Percentiles rank a stretch among this genome's conserved stretches.
Conservation (phyloP, 1,140 invertebrate species). For the Dendroctonus ponderosae region DNA sequence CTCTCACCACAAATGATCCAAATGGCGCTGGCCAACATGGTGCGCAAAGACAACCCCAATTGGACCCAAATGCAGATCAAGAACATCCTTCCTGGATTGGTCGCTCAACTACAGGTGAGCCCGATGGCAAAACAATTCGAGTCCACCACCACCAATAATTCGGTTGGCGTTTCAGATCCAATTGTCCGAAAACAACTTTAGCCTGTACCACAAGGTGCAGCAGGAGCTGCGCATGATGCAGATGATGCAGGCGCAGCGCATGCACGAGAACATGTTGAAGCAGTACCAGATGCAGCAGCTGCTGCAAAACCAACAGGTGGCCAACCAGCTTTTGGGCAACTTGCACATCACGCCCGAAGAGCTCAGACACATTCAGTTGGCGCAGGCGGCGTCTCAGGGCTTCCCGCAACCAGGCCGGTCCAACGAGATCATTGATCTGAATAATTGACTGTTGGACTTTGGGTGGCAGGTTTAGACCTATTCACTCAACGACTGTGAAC, state of each 20-base stretch:
- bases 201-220: conserved; percentile 34
- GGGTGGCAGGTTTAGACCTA: background rate
- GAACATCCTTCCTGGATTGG: conserved; percentile 41
- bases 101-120: conserved; percentile 38
- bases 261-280: conserved; percentile 42
- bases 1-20: conserved; percentile 35
- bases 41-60: conserved; percentile 44
- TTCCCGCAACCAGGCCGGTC: background rate
- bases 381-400: conserved; percentile 1
- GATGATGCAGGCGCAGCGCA: conserved; percentile 31
- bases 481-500: background rate
- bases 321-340: conserved; percentile 32
- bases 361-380: conserved; percentile 10
- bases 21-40: conserved; percentile 41
- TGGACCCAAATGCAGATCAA: conserved; percentile 44
- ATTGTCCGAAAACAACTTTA: conserved; percentile 37
- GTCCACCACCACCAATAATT: background rate
- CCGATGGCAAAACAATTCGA: background rate
- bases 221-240: conserved; percentile 38
- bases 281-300: conserved; percentile 41
- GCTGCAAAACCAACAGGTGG: conserved; percentile 41
- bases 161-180: conserved; percentile 29
- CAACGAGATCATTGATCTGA: conserved; percentile 1
- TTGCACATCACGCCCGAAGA: conserved; percentile 27
- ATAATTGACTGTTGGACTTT: background rate